Evolutionary conservation across 2,888 invertebrate genomes (phyloP), one percentile per base, ranked within the genome.

Genomic region (Teinopalpus imperialis): DNA sequence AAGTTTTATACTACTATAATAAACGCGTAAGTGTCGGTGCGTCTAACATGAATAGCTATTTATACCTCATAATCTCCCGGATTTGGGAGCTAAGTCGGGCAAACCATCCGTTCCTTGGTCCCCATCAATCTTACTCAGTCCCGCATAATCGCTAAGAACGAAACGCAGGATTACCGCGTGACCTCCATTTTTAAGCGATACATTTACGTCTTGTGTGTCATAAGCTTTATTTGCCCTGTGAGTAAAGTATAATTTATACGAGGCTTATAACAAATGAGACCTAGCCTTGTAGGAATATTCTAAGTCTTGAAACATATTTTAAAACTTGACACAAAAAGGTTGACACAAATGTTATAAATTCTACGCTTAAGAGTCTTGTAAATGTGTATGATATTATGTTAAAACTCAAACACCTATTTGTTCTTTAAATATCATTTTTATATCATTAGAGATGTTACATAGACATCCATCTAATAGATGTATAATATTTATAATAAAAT

Each of bases 81-180:
- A 36, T 44, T 44, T 31, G 24, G 31, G 37, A 26, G 23, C 36
- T 44, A 37, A 44, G 44, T 37, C 30, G 44, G 44, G 31, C 30
- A 18, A 30, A 37, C 18, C 44, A 31, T 36, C 23, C 35, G 65
- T 62, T 66, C 61, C 53, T 63, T 60, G 57, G 62, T 54, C 63
- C 64, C 73, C 82, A 85, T 86, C 86, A 82, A 85, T 86, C 86
- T 86, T 81, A 74, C 78, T 85, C 83, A 81, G 69, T 63, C 77
- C 81, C 80, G 77, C 67, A 81, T 85, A 80, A 85, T 81, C 82
- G 81, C 74, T 73, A 76, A 75, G 77, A 80, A 80, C 71, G 74
- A 72, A 70, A 76, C 66, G 70, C 59, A 51, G 73, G 81, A 78
- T 82, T 81, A 81, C 56, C 47, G 54, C 56, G 56, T 63, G 70